Percentiles rank a stretch among this genome's conserved stretches.
These are phyloP conservation scores for Magallana angulata DNA, from an alignment of 1,140 invertebrate species.

Conservation along the genomic window DNA sequence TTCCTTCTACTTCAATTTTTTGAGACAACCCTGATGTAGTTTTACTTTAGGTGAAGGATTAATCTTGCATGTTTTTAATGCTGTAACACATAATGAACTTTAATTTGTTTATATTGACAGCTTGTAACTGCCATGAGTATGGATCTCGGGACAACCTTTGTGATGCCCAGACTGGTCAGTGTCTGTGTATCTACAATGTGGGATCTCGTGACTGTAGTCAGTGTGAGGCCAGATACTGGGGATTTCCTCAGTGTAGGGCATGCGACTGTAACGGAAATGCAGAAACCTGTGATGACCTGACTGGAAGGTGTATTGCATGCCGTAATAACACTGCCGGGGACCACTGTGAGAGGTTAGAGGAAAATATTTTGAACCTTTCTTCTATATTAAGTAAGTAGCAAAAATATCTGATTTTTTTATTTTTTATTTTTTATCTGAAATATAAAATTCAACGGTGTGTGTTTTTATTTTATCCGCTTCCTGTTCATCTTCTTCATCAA, in stretches of 20 bases:
- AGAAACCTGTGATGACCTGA: conserved; percentile 93
- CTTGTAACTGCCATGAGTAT: conserved; percentile 97
- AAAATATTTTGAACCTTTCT: too few relatives aligned
- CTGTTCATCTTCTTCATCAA: too few relatives aligned
- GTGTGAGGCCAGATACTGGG: conserved; percentile 75
- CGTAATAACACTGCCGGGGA: conserved; percentile 92
- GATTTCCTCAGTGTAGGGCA: conserved; percentile 95
- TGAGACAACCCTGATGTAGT: too few relatives aligned
- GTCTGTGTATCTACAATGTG: conserved; percentile 93
- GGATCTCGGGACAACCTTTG: conserved; percentile 98
- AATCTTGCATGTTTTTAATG: too few relatives aligned
- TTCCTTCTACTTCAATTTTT: too few relatives aligned
- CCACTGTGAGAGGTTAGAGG: conserved; percentile 87
- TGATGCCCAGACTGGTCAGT: conserved; percentile 94
- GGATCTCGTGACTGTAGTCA: conserved; percentile 91
- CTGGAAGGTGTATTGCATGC: conserved; percentile 95
- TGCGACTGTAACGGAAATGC: conserved; percentile 92
- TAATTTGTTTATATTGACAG: conserved; percentile 70
- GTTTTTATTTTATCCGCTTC: too few relatives aligned
- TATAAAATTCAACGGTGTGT: too few relatives aligned
- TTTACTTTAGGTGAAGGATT: too few relatives aligned
- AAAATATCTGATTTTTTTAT: too few relatives aligned
- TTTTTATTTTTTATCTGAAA: too few relatives aligned
- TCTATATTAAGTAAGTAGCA: too few relatives aligned
- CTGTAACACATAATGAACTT: too few relatives aligned